Evolutionary conservation across 2,113 vertebrate genomes (phyloP), one percentile per base, ranked within the genome.

Genomic region (Aspiorhynchus laticeps): DNA sequence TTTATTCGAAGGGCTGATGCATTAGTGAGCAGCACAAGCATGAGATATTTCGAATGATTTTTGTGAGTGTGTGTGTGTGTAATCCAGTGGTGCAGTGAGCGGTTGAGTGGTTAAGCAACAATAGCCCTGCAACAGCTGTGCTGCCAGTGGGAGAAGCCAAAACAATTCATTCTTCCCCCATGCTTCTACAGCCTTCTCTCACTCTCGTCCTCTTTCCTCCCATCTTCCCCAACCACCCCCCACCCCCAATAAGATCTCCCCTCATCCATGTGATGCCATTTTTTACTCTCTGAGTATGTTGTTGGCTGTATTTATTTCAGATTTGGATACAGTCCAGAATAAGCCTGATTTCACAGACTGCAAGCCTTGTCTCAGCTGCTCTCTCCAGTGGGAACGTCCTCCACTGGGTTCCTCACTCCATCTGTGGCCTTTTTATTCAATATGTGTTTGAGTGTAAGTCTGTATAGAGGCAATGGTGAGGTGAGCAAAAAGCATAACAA

Each of bases 311-410:
- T 95, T 95, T 95, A 93, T 94, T 95, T 94, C 93, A 93, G 90
- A 93, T 94, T 94, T 95, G 95, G 95, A 93, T 73, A 85, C 38
- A 88, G 90, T 92, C 93, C 94, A 95, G 92, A 90, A 88, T 87
- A 90, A 93, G 92, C 91, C 92, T 90, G 92, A 94, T 65, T 95
- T 93, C 91, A 91, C 93, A 81, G 91, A 93, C 93, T 95, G 92
- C 93, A 94, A 93, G 92, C 92, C 93, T 93, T 90, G 93, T 95
- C 93, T 95, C 95, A 96, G 95, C 94, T 96, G 95, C 93, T 94
- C 92, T 89, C 86, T 93, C 93, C 95, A 95, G 95, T 94, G 95
- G 95, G 94, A 95, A 92, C 89, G 92, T 90, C 91, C 93, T 94
- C 92, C 90, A 86, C 93, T 94, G 92, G 92, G 93, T 93, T 90